These are phyloP conservation scores for Dasysyrphus tricinctus DNA, from an alignment of 2,888 invertebrate species.

Conservation along the genomic window DNA sequence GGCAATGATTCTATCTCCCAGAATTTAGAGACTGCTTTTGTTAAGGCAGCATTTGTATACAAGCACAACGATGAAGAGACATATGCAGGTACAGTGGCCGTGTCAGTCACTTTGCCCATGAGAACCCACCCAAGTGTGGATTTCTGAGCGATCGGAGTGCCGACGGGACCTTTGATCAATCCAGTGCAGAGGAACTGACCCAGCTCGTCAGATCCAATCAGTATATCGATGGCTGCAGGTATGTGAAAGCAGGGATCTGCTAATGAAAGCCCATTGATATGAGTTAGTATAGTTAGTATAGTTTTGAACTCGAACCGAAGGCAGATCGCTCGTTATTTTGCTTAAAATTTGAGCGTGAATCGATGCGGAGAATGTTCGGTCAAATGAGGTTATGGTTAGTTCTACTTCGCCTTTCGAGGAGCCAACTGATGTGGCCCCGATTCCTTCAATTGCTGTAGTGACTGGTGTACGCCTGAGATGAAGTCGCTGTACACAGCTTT, in stretches of 20 bases:
- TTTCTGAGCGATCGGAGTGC: constrained; percentile 51
- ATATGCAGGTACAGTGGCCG: neutral
- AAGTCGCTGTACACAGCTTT: constrained; percentile 54
- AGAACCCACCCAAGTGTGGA: constrained; percentile 59
- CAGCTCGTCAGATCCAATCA: constrained; percentile 50
- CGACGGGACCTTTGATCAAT: constrained; percentile 38
- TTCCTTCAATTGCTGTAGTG: constrained; percentile 50
- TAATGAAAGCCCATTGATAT: constrained; percentile 28
- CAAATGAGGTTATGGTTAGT: constrained; percentile 25
- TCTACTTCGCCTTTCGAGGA: constrained; percentile 36
- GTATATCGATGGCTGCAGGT: constrained; percentile 11
- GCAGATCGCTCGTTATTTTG: constrained; percentile 49
- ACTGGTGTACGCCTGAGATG: constrained; percentile 36
- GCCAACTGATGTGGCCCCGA: constrained; percentile 37
- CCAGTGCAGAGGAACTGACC: constrained; percentile 44
- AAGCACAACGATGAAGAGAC: neutral
- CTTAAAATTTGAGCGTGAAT: constrained; percentile 44
- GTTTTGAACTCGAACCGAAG: neutral
- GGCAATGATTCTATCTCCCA: constrained; percentile 66
- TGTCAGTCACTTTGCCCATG: constrained; percentile 26
- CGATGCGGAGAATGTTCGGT: neutral
- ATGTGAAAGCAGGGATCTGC: constrained; percentile 54
- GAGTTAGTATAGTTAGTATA: constrained; percentile 48
- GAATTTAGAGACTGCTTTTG: constrained; percentile 43
- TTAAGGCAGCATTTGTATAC: constrained; percentile 14